A percentile compares a stretch with the other conserved stretches of the same genome.
These are phyloP conservation scores for Phymorhynchus buccinoides DNA, from an alignment of 1,140 invertebrate genomes.

Conservation along the genomic window DNA sequence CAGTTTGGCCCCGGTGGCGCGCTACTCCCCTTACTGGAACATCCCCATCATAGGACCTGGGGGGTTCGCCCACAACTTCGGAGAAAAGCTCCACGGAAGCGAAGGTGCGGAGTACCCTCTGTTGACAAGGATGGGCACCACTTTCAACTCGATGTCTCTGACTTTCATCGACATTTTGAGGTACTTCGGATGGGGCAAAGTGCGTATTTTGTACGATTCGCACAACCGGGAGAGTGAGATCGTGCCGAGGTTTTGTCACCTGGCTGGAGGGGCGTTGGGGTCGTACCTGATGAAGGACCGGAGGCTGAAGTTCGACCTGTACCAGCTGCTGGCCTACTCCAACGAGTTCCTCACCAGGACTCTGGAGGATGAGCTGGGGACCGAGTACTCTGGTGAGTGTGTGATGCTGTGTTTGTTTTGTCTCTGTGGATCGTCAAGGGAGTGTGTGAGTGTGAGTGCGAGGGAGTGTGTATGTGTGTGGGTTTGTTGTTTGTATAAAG, in stretches of 20 bases:
- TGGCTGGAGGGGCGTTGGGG: slow-evolving; percentile 56
- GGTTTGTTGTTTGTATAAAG: background rate
- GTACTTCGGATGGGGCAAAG: slow-evolving; percentile 79
- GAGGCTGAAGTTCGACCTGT: slow-evolving; percentile 67
- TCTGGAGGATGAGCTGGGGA: slow-evolving; percentile 54
- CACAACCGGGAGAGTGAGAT: background rate
- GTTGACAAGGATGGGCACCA: slow-evolving; percentile 69
- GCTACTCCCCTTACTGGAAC: slow-evolving; percentile 88
- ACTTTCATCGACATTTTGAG: slow-evolving; percentile 80
- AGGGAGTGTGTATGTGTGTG: background rate
- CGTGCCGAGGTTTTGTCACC: slow-evolving; percentile 71
- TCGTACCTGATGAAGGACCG: slow-evolving; percentile 56
- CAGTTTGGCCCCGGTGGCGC: slow-evolving; percentile 89
- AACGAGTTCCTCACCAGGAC: background rate
- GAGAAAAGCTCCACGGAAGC: slow-evolving; percentile 44
- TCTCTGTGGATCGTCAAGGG: background rate
- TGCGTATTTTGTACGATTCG: slow-evolving; percentile 81
- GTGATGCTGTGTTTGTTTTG: background rate
- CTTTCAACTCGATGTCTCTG: slow-evolving; percentile 82
- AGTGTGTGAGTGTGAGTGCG: background rate
- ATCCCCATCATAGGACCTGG: slow-evolving; percentile 90
- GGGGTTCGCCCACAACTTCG: slow-evolving; percentile 86
- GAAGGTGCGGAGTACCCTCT: slow-evolving; percentile 53
- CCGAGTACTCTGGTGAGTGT: slow-evolving; percentile 65
- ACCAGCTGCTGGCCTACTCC: slow-evolving; percentile 69